Percentiles rank a stretch among this genome's conserved stretches.
phyloP scores from a whole-genome alignment of 1,140 invertebrate species.

The Eufriesea mexicana region DNA sequence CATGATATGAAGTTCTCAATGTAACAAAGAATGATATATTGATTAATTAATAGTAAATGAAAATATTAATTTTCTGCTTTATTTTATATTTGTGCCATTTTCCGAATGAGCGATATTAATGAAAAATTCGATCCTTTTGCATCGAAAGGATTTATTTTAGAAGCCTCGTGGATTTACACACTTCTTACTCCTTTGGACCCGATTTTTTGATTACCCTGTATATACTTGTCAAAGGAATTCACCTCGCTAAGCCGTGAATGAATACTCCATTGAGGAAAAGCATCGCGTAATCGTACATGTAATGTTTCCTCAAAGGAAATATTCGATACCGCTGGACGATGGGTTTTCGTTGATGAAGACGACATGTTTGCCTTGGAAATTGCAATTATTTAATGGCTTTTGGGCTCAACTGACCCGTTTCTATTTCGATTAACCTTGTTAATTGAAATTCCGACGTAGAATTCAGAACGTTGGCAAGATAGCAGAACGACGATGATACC shows the following conservation, averaged over 20 bases:
- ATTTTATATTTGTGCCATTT: not conserved
- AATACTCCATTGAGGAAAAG: not conserved
- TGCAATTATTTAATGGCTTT: constrained; percentile 29
- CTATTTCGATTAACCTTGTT: constrained; percentile 46
- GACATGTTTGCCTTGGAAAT: constrained; percentile 20
- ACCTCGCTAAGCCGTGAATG: not conserved
- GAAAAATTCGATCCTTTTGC: too few relatives aligned
- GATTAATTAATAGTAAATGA: not conserved
- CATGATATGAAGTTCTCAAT: too few relatives aligned
- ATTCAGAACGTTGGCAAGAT: not conserved
- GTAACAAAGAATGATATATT: too few relatives aligned
- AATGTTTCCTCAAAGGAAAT: not conserved
- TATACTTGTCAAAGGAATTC: not conserved
- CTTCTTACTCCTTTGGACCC: too few relatives aligned
- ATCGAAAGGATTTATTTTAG: too few relatives aligned
- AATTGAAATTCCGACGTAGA: constrained; percentile 32
- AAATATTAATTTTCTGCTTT: not conserved
- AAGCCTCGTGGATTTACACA: too few relatives aligned
- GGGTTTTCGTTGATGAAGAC: not conserved
- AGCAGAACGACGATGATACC: constrained; percentile 23
- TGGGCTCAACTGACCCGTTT: constrained; percentile 13
- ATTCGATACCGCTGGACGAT: too few relatives aligned
- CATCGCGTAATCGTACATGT: too few relatives aligned
- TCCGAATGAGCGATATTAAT: too few relatives aligned
- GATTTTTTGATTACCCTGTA: too few relatives aligned